A percentile compares a stretch with the other conserved stretches of the same genome.
Conservation (phyloP, 2,888 invertebrate genomes). For the Diabrotica balteata region DNA sequence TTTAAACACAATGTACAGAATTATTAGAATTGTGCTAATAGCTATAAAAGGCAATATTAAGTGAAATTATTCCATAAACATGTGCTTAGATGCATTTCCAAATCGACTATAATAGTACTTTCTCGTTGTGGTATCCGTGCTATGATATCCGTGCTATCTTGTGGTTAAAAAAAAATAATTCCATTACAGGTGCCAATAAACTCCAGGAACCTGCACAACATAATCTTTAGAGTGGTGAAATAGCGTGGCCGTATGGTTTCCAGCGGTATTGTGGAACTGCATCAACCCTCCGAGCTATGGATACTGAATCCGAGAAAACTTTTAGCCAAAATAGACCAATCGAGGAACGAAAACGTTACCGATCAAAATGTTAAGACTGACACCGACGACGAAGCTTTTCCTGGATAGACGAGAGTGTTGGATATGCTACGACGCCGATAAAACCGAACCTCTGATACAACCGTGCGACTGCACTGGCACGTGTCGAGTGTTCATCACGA, state of each 20-base stretch:
- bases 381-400: slow-evolving; percentile 63
- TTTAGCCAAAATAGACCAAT: slow-evolving; percentile 63
- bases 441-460: slow-evolving; percentile 83
- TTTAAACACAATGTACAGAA: too few species aligned
- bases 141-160: too few species aligned
- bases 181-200: slow-evolving; percentile 70
- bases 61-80: too few species aligned
- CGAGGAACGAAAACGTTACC: slow-evolving; percentile 25
- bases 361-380: slow-evolving; percentile 29
- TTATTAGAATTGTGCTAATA: too few species aligned
- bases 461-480: slow-evolving; percentile 90
- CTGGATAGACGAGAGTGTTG: slow-evolving; percentile 80
- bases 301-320: slow-evolving; percentile 90
- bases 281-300: slow-evolving; percentile 94
- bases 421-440: slow-evolving; percentile 90
- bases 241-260: slow-evolving; percentile 94
- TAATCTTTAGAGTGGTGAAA: slow-evolving; percentile 88
- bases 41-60: too few species aligned
- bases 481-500: slow-evolving; percentile 93
- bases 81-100: too few species aligned
- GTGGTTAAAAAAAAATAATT: too few species aligned
- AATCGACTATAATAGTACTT: neutral
- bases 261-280: slow-evolving; percentile 95
- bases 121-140: too few species aligned
- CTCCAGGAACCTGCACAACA: slow-evolving; percentile 91